Percentiles rank a stretch among this genome's conserved stretches.
Evolutionary conservation across 1,140 invertebrate species (phyloP).

Genomic region (Drosophila ironensis): DNA sequence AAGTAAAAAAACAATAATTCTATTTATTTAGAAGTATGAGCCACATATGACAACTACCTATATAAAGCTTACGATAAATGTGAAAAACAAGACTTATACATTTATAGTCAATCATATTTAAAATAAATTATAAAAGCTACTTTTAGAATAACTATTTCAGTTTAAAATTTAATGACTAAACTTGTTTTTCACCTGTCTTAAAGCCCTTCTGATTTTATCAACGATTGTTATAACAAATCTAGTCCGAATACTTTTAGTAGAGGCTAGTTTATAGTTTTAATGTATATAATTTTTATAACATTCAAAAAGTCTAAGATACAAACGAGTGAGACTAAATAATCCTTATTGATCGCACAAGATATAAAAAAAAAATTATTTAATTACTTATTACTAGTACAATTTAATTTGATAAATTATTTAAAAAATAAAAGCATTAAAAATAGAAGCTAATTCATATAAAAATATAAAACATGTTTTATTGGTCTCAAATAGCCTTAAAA

Average conservation of each 20-base stretch:
- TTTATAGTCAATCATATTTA: slow-evolving; percentile 58
- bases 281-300: slow-evolving; percentile 14
- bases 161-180: neutral
- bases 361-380: slow-evolving; percentile 12
- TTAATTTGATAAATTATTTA: slow-evolving; percentile 27
- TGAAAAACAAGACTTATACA: slow-evolving; percentile 75
- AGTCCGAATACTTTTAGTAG: slow-evolving; percentile 15
- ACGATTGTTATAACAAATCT: neutral
- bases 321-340: slow-evolving; percentile 67
- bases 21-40: slow-evolving; percentile 25
- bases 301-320: slow-evolving; percentile 37
- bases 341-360: slow-evolving; percentile 42
- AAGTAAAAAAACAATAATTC: slow-evolving; percentile 16
- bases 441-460: slow-evolving; percentile 9
- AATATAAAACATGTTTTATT: neutral
- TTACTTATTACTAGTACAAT: slow-evolving; percentile 28
- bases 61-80: slow-evolving; percentile 55
- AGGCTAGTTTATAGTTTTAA: slow-evolving; percentile 12
- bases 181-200: slow-evolving; percentile 9
- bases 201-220: neutral
- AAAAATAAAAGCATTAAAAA: slow-evolving; percentile 17
- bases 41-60: slow-evolving; percentile 30
- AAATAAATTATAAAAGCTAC: slow-evolving; percentile 21
- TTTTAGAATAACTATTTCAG: neutral
- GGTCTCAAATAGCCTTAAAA: slow-evolving; percentile 1